Evolutionary conservation across 2,888 invertebrate species (phyloP).

Genomic region (Apodemia mormo): DNA sequence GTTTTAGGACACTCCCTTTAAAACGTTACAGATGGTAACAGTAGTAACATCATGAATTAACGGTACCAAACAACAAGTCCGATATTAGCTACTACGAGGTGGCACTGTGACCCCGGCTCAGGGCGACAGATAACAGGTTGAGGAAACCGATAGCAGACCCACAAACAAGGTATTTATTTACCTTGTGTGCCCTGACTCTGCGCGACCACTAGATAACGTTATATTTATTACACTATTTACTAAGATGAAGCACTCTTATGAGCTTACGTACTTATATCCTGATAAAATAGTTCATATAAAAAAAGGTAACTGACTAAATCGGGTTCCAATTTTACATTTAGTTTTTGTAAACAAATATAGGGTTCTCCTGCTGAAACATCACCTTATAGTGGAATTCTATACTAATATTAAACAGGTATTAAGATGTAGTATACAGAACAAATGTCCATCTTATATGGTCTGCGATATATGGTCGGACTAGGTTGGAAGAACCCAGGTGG

Average conservation of each 20-base stretch:
- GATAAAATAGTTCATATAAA: not conserved
- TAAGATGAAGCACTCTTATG: not conserved
- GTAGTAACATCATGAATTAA: not conserved
- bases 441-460: too few species aligned
- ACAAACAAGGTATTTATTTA: slow-evolving; percentile 13
- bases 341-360: too few species aligned
- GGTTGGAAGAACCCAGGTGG: too few species aligned
- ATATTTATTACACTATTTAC: not conserved
- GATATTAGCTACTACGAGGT: slow-evolving; percentile 10
- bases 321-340: too few species aligned
- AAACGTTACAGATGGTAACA: not conserved
- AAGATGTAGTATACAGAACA: too few species aligned
- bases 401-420: too few species aligned
- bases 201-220: not conserved
- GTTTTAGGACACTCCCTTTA: not conserved
- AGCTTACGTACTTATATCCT: not conserved
- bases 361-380: too few species aligned
- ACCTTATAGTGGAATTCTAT: too few species aligned
- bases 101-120: not conserved
- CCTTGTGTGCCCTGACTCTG: not conserved
- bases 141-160: slow-evolving; percentile 7
- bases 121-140: slow-evolving; percentile 7
- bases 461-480: too few species aligned
- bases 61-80: not conserved
- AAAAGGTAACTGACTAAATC: not conserved